These are phyloP conservation scores for Heliangelus exortis DNA, from an alignment of 2,797 vertebrate species.

Conservation along the genomic window DNA sequence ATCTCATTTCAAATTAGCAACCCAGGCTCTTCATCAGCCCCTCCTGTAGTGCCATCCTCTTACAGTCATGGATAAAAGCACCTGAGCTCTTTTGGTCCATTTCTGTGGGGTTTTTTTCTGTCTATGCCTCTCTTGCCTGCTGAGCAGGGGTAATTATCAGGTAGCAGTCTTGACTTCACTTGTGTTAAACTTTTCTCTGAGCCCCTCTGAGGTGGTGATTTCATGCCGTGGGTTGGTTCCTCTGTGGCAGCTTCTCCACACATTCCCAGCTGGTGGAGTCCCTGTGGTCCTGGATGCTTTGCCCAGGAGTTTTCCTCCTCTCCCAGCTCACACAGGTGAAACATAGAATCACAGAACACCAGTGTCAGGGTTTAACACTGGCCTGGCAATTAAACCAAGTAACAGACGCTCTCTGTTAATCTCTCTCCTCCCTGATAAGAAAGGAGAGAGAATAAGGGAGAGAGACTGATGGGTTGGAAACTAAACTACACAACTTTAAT, in stretches of 20 bases:
- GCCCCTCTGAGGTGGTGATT: background rate
- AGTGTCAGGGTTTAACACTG: too few species aligned
- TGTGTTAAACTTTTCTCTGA: accelerated
- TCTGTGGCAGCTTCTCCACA: background rate
- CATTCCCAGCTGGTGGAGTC: background rate
- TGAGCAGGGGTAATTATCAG: accelerated
- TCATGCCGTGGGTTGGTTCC: accelerated
- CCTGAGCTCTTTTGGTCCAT: background rate
- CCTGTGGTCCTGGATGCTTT: background rate
- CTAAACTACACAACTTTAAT: too few species aligned
- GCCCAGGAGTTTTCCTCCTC: background rate
- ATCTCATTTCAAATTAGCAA: background rate
- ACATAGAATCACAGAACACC: too few species aligned
- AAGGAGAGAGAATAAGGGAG: too few species aligned
- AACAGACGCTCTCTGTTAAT: too few species aligned
- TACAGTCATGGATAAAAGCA: background rate
- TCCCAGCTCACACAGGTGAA: background rate
- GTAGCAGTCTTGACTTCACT: background rate
- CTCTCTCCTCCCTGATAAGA: too few species aligned
- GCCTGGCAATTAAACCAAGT: too few species aligned
- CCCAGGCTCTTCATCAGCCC: background rate
- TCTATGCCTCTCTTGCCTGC: background rate
- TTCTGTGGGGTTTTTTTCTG: background rate
- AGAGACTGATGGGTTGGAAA: too few species aligned
- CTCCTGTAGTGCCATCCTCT: background rate